phyloP scores from a whole-genome alignment of 2,113 vertebrate genomes.

The Brachypodius melanocephalos region DNA sequence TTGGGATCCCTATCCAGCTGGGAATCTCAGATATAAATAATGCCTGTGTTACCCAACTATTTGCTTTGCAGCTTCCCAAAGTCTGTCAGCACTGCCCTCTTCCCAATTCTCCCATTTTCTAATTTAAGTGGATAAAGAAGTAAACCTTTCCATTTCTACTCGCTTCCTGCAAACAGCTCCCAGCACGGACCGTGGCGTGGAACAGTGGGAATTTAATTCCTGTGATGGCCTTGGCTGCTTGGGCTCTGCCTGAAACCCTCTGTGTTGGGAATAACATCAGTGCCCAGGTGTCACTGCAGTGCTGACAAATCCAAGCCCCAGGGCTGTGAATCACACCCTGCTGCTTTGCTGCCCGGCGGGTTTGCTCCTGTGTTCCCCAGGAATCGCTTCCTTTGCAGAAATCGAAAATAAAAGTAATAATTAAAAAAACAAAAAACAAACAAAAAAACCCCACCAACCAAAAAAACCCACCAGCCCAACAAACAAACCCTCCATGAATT shows the following conservation, averaged over 20 bases:
- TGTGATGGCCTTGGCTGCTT: accelerated
- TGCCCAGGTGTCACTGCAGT: accelerated
- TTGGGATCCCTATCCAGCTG: neutral
- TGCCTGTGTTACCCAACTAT: neutral
- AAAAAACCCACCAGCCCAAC: no score
- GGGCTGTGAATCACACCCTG: neutral
- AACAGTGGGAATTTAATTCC: neutral
- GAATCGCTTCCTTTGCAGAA: no score
- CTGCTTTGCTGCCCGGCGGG: neutral
- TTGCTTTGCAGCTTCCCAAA: neutral
- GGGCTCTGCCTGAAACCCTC: accelerated
- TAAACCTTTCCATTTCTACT: neutral
- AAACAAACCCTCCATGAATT: neutral
- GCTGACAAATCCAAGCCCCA: neutral
- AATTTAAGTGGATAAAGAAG: neutral
- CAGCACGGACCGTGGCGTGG: accelerated
- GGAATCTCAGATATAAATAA: neutral
- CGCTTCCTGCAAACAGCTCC: neutral
- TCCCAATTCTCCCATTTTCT: neutral
- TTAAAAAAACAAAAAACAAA: neutral
- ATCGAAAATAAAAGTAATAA: neutral
- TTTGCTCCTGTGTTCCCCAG: neutral
- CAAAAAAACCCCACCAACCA: neutral
- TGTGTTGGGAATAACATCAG: accelerated
- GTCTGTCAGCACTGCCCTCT: neutral